Conservation (phyloP, 1,140 invertebrate genomes). For the Asobara japonica region DNA sequence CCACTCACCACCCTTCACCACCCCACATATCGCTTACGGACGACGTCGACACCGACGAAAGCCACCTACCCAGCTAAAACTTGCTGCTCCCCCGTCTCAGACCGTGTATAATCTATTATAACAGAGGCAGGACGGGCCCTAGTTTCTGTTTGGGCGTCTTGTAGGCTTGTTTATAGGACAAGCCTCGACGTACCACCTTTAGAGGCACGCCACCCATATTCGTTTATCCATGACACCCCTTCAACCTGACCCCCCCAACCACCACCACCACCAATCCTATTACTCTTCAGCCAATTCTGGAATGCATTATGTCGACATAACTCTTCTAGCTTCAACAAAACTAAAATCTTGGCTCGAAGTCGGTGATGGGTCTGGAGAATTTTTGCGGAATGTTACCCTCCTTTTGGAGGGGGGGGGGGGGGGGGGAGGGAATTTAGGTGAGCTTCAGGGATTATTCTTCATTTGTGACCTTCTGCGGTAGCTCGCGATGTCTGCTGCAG, state of each 20-base stretch:
- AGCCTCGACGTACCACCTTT: conserved; percentile 31
- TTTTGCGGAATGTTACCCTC: background rate
- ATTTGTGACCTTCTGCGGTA: too few relatives aligned
- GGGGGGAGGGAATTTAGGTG: background rate
- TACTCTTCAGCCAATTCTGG: background rate
- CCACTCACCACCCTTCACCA: background rate
- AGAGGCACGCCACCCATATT: conserved; percentile 22
- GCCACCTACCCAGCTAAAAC: background rate
- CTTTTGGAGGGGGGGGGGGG: background rate
- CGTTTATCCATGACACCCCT: conserved; percentile 24
- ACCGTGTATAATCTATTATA: conserved; percentile 29
- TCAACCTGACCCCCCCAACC: background rate
- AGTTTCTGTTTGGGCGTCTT: conserved; percentile 24
- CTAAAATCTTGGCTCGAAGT: background rate
- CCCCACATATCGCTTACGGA: background rate
- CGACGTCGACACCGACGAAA: conserved; percentile 22
- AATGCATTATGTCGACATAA: conserved; percentile 32
- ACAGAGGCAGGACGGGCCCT: conserved; percentile 12
- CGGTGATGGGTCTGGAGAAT: background rate
- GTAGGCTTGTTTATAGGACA: conserved; percentile 34
- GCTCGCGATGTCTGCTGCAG: too few relatives aligned
- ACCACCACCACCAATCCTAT: background rate
- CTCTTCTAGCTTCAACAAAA: conserved; percentile 25
- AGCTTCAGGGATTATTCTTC: too few relatives aligned
- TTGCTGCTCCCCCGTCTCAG: background rate